phyloP scores from a whole-genome alignment of 2,113 vertebrate genomes.

The Catharus bicknelli region DNA sequence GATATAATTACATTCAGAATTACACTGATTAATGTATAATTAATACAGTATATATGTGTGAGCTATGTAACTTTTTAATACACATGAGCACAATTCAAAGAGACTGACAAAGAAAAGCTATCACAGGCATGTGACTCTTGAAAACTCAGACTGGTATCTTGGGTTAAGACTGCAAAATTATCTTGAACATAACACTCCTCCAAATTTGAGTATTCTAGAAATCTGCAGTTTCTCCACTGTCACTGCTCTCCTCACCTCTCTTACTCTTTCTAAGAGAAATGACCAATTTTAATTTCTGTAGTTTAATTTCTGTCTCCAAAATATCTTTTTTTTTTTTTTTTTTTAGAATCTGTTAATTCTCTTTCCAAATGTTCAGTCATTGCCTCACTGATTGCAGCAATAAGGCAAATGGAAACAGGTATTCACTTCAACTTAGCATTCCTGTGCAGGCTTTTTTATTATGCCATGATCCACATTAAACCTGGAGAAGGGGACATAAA shows the following conservation, averaged over 20 bases:
- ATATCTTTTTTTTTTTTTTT: not conserved
- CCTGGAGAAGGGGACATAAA: not conserved
- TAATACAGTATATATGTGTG: not conserved
- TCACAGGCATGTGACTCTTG: not conserved
- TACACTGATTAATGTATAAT: not conserved
- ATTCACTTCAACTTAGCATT: not conserved
- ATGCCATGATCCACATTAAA: not conserved
- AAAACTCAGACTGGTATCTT: not conserved
- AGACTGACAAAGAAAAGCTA: not conserved
- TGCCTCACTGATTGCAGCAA: not conserved
- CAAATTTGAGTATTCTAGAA: not conserved
- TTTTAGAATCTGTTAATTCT: not conserved
- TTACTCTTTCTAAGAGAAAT: not conserved
- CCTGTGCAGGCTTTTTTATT: not conserved
- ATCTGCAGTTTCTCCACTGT: not conserved
- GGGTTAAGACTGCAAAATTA: not conserved
- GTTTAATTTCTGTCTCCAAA: not conserved
- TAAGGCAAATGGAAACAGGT: not conserved
- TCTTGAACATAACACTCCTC: not conserved
- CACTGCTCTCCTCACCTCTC: not conserved
- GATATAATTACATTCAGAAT: not conserved
- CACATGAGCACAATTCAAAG: not conserved
- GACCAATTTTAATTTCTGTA: not conserved
- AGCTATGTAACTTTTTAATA: not conserved
- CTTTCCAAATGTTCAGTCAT: not conserved